Conservation (phyloP, 2,888 invertebrate genomes). For the Choreutis nemorana region DNA sequence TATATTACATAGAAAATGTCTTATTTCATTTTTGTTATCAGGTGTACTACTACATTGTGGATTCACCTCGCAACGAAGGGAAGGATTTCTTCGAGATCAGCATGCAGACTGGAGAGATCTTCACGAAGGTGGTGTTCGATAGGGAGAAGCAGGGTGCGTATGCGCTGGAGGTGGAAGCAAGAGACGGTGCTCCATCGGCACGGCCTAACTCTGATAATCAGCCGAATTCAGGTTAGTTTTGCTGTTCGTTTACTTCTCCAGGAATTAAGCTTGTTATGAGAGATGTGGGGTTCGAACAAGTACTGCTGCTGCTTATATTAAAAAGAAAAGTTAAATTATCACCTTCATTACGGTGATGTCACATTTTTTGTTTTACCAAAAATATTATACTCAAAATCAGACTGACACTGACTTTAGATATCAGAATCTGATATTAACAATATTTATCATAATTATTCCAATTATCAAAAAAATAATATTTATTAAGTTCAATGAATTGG, state of each 20-base stretch:
- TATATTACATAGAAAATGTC: no score
- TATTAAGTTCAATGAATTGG: no score
- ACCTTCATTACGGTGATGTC: no score
- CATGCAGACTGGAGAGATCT: constrained; percentile 93
- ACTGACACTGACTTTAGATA: no score
- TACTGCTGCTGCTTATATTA: background rate
- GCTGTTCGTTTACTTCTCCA: background rate
- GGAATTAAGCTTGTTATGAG: background rate
- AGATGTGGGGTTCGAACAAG: background rate
- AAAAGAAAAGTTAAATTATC: no score
- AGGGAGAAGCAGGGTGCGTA: constrained; percentile 97
- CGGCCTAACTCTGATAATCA: constrained; percentile 92
- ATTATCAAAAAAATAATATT: no score
- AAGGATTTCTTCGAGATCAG: constrained; percentile 97
- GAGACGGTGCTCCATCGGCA: constrained; percentile 96
- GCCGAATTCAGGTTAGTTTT: constrained; percentile 90
- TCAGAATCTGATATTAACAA: no score
- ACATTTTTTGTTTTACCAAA: no score
- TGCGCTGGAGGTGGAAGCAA: constrained; percentile 95
- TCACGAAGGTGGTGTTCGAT: constrained; percentile 95
- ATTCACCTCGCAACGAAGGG: constrained; percentile 90
- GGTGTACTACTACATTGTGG: constrained; percentile 94
- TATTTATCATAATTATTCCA: no score
- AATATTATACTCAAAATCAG: no score
- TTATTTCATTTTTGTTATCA: constrained; percentile 35